Base-by-base conservation (phyloP, 1,140 invertebrate species). In the Heliothis virescens region DNA sequence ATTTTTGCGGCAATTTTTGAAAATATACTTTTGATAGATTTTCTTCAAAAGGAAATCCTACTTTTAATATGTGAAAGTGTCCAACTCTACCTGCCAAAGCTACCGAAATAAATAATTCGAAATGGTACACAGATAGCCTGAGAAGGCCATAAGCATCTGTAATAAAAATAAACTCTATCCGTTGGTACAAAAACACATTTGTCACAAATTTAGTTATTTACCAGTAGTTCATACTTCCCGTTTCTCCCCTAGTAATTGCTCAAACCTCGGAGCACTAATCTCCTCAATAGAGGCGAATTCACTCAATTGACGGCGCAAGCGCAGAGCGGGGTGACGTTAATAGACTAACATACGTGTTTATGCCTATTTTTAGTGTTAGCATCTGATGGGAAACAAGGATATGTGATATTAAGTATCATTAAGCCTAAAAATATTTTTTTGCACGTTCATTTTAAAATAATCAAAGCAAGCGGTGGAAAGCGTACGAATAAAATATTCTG, bases 261-360 rank as follows among this genome's bases (percentile, higher is more conserved):
- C 77, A 86, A 88, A 86, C 86, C 86, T 88, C 86, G 86, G 81
- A 79, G 73, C 82, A 86, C 84, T 88, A 88, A 88, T 87, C 85
- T 86, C 80, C 79, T 84, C 87, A 88, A 88, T 87, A 87, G 84
- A 84, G 69, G 82, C 82, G 83, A 87, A 87, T 86, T 88, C 83
- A 86, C 71, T 88, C 87, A 87, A 88, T 88, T 87, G 87, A 81
- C 75, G 71, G 63, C 63, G 76, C 72, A 18, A 79, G 59, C 81
- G 69, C 81, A 86, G 86, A 87, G 74, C 53, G 29, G 82, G 80
- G 79, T 77, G 72, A 71, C 53, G 69, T 50, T 78, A 82, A 82
- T 79, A 71, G 60, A 69, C 75, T 4, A 5, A 65, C 65, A 50
- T 50, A 52, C 41, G 21, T 52, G 67, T 71, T 71, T 71, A 52